Evolutionary conservation across 2,888 invertebrate genomes (phyloP), one percentile per base, ranked within the genome.

Genomic region (Mesopsocus fuscifrons): DNA sequence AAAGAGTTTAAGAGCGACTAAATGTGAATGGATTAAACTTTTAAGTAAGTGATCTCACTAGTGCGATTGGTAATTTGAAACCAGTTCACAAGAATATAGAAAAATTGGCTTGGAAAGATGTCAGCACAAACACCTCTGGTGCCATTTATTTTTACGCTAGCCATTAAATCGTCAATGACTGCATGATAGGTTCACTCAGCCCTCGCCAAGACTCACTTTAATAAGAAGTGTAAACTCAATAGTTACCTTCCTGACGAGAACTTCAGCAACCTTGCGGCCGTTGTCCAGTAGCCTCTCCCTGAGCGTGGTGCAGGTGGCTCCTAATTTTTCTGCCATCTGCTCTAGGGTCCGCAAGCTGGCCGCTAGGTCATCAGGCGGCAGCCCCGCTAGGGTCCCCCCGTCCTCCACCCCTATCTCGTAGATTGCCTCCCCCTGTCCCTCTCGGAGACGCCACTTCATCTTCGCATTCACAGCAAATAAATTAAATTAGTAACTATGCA

Each of bases 361-460:
- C n/a, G 75, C 71, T 69, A 98, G 79, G 44, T 92, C 91, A 8
- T 73, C 67, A 43, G 77, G 74, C 1, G 77, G 74, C 4, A 97
- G 69, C 3, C 97, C 97, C 8, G 82, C 73, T 51, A 95, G 65
- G 42, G 79, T 71, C 0, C 94, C 94, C 54, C 80, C 83, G 62
- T 89, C 91, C 45, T 87, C 78, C 2, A 91, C 89, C 1, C 97
- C 97, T 41, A 97, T 83, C 62, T 95, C 92, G 64, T 99, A 98
- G 48, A 98, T 88, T 0, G 95, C 95, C 60, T 91, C 87, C 1
- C 97, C 98, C 50, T 91, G 85, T 21, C 98, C 91, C 61, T 92
- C 91, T 0, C 88, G 74, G 8, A 99, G 69, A 0, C 98, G 72
- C 97, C 97, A 98, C 66, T 98, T 98, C 73, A 98, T 74, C 77